These are phyloP conservation scores for Luffia ferchaultella DNA, from an alignment of 2,888 invertebrate genomes.

Conservation along the genomic window DNA sequence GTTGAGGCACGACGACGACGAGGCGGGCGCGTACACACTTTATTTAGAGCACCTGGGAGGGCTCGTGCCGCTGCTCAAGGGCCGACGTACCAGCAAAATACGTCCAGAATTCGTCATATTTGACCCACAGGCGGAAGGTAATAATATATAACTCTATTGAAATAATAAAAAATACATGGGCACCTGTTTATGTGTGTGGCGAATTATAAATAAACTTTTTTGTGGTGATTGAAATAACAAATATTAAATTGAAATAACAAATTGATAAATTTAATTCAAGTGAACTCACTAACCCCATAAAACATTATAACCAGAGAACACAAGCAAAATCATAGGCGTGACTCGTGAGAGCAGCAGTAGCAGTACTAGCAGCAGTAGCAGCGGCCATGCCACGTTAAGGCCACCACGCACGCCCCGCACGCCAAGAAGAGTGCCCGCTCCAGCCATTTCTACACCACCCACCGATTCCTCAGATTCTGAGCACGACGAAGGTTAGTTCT, in stretches of 20 bases:
- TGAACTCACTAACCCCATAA: no score
- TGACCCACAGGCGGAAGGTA: slow-evolving; percentile 87
- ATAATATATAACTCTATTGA: background rate
- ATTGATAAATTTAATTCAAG: no score
- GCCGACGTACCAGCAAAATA: slow-evolving; percentile 94
- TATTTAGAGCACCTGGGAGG: slow-evolving; percentile 97
- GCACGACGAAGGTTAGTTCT: slow-evolving; percentile 49
- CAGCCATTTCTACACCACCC: slow-evolving; percentile 44
- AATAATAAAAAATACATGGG: no score
- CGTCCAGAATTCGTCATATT: slow-evolving; percentile 98
- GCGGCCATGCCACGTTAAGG: slow-evolving; percentile 11
- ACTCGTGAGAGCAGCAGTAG: slow-evolving; percentile 31
- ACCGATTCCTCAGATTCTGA: slow-evolving; percentile 70
- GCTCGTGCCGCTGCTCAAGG: slow-evolving; percentile 93
- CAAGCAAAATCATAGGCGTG: no score
- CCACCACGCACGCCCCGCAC: slow-evolving; percentile 23
- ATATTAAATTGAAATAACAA: no score
- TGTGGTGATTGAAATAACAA: no score
- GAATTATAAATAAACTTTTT: no score
- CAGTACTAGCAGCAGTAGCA: slow-evolving; percentile 31
- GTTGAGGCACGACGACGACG: slow-evolving; percentile 90
- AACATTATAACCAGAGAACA: no score
- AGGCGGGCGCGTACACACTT: slow-evolving; percentile 82
- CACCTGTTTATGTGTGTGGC: no score
- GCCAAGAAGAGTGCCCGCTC: slow-evolving; percentile 23